Base-by-base conservation (phyloP, 2,113 vertebrate species). In the Setophaga kirtlandii region DNA sequence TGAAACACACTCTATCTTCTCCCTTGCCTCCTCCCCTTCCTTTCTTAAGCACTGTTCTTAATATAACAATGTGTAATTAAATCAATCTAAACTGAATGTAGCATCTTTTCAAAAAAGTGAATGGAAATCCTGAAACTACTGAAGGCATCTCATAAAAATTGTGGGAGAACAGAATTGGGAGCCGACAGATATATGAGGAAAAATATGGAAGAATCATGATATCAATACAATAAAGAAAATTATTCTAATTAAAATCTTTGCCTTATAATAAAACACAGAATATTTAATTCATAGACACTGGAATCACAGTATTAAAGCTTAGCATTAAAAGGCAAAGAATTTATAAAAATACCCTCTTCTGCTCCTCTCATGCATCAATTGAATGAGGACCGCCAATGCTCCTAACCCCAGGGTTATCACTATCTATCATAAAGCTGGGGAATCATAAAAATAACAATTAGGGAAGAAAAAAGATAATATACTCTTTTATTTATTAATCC, bases 1-100 rank as follows among this genome's bases (percentile, higher is more conserved):
- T 25, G 53, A 81, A 89, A 65, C 2, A 44, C 2, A 53, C 2
- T 21, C 3, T 56, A 4, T 52, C 27, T 89, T 69, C 4, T 22
- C 15, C 18, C 11, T 71, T 15, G 9, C 4, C 2, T 4, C 2
- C 12, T 9, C 3, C 4, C 2, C 10, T 49, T 41, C 10, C 28
- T 30, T 80, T 82, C 76, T 46, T 15, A 81, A 64, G 42, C 6
- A 30, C 24, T 75, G 35, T 39, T 69, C 49, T 52, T 21, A 73
- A 42, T 71, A 49, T 13, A 77, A 42, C 2, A 58, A 6, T 28
- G 12, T 65, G 17, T n/a, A 76, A 64, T 33, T 50, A 64, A 79
- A 78, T 4, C n/a, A 82, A 24, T 42, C 3, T 42, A 68, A 85
- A 27, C 2, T 30, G n/a, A 73, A 76, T 11, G 8, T 30, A 67